Evolutionary conservation across 2,888 invertebrate genomes (phyloP).

Genomic region (Halocaridina rubra): DNA sequence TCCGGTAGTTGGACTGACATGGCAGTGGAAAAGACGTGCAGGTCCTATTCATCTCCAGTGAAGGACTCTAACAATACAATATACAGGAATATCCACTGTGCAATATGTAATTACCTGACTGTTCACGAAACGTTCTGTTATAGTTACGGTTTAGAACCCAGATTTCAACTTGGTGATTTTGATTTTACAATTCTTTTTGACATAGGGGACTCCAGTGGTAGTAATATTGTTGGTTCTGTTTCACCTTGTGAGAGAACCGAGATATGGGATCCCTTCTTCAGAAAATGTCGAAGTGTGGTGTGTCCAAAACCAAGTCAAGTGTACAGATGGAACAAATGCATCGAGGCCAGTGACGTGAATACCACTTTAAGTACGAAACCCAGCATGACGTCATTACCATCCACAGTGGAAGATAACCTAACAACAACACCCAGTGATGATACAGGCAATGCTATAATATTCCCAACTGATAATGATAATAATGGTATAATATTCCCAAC

Average conservation of each 20-base stretch:
- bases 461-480: too few species aligned
- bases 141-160: slow-evolving; percentile 60
- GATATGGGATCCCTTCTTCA: slow-evolving; percentile 71
- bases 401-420: neutral
- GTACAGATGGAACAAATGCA: slow-evolving; percentile 66
- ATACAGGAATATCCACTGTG: slow-evolving; percentile 71
- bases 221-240: slow-evolving; percentile 66
- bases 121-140: slow-evolving; percentile 66
- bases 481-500: too few species aligned
- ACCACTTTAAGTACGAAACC: slow-evolving; percentile 9
- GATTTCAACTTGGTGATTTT: neutral
- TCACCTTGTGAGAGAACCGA: slow-evolving; percentile 65
- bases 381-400: neutral
- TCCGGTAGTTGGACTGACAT: slow-evolving; percentile 68
- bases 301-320: slow-evolving; percentile 66
- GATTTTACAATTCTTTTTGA: slow-evolving; percentile 70
- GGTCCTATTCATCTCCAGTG: slow-evolving; percentile 69
- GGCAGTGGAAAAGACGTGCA: slow-evolving; percentile 67
- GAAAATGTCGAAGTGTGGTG: slow-evolving; percentile 68
- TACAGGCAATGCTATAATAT: too few species aligned
- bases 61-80: slow-evolving; percentile 67
- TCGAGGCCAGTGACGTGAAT: slow-evolving; percentile 47
- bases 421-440: too few species aligned
- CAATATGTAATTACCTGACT: slow-evolving; percentile 69
- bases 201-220: slow-evolving; percentile 65